Evolutionary conservation across 2,797 vertebrate genomes (phyloP), one percentile per base, ranked within the genome.

Genomic region (Trematomus bernacchii): DNA sequence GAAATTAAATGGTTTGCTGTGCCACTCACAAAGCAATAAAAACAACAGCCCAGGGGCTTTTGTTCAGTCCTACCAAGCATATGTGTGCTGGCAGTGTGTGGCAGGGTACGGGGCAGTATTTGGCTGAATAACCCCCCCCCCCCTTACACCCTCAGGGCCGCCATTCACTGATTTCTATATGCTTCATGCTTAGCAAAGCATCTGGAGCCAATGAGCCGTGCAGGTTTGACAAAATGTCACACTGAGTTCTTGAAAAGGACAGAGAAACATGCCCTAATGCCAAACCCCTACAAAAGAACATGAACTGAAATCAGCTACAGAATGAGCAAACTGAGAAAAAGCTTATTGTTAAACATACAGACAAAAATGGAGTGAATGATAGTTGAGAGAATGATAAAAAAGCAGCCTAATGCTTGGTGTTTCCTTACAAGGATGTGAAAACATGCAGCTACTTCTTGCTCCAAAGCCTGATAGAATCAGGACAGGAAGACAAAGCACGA

Each of bases 121-220:
- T 93, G 90, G 87, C 91, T 82, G 76, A 54, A 66, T 27, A 65
- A 62, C 77, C 80, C 84, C 40, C 11, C 77, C 70, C 54, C 86
- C 66, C 77, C 50, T 23, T 79, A 75, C 73, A 83, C 82, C 91
- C 91, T 77, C 52, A 83, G 90, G 93, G 83, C 57, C 40, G 65
- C 76, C 69, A 79, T 87, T 93, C 86, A 86, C 75, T 82, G 82
- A 88, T 91, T 93, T 75, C 87, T 92, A 84, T 92, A 87, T 86
- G 87, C 82, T 83, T 91, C 90, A 81, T 91, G 91, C 89, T 92
- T 89, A 92, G 93, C 89, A 88, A 91, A 92, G 93, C 93, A 94
- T 93, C 93, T 94, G 93, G 93, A 91, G 80, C 85, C 88, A 93
- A 92, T 94, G 93, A 93, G 89, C 79, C 87, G 0, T 90, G 77